Percentiles rank a stretch among this genome's conserved stretches.
Conservation (phyloP, 2,797 vertebrate genomes). For the Crocidura indochinensis region DNA sequence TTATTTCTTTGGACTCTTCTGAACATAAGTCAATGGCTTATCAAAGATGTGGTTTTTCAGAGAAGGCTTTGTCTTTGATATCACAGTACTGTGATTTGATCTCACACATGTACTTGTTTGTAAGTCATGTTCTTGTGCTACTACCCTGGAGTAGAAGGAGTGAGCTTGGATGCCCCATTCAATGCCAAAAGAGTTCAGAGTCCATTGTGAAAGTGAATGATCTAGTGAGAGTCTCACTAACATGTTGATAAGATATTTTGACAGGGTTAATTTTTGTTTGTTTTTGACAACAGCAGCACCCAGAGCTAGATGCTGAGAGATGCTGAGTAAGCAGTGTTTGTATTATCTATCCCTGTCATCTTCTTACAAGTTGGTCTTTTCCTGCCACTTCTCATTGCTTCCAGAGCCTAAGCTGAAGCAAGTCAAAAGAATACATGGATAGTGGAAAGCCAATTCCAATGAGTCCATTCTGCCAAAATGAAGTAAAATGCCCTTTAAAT, state of each 20-base stretch:
- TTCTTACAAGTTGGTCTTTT: background rate
- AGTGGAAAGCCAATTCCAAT: slow-evolving; percentile 21
- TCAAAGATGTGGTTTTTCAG: background rate
- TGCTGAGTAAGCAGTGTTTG: background rate
- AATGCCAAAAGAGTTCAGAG: background rate
- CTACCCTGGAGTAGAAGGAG: background rate
- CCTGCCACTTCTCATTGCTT: background rate
- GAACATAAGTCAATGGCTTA: background rate
- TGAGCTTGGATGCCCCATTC: background rate
- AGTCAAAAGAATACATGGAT: background rate
- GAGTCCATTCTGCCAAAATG: slow-evolving; percentile 56
- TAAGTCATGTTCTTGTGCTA: background rate
- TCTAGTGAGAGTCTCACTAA: background rate
- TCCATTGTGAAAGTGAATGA: background rate
- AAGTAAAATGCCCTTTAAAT: slow-evolving; percentile 72
- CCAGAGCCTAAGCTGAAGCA: background rate
- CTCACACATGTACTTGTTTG: background rate
- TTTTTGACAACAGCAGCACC: background rate
- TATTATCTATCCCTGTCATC: accelerated
- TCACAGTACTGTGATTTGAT: no score
- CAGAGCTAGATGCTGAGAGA: background rate
- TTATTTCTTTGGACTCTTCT: background rate
- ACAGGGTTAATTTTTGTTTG: background rate
- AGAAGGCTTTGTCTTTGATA: background rate
- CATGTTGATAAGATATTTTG: background rate